A percentile compares a stretch with the other conserved stretches of the same genome.
Evolutionary conservation across 2,113 vertebrate species (phyloP).

Genomic region (Siniperca chuatsi): DNA sequence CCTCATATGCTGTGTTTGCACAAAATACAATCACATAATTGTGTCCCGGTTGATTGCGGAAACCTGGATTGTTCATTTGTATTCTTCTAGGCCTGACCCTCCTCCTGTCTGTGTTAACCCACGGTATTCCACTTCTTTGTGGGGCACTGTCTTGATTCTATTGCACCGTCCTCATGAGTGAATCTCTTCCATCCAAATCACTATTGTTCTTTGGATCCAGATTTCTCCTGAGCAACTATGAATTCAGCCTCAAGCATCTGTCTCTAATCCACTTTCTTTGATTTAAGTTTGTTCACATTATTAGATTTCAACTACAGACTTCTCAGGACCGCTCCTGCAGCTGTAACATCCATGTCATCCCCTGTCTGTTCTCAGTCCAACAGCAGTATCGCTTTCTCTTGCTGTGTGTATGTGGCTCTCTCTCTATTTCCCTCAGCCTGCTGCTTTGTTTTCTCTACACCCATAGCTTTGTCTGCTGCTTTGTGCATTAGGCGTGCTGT

Average conservation of each 20-base stretch:
- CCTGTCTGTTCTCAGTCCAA: conserved; percentile 49
- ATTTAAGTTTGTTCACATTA: conserved; percentile 67
- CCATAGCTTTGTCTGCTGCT: conserved; percentile 59
- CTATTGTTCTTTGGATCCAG: conserved; percentile 47
- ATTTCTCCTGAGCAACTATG: conserved; percentile 50
- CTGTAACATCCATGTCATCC: conserved; percentile 55
- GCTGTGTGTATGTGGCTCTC: conserved; percentile 7
- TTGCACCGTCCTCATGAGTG: conserved; percentile 5
- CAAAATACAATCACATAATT: conserved; percentile 62
- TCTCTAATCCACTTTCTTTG: conserved; percentile 58
- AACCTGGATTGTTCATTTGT: conserved; percentile 57
- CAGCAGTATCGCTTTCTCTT: neutral
- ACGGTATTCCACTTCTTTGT: conserved; percentile 22
- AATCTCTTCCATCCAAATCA: conserved; percentile 45
- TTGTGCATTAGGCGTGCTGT: conserved; percentile 65
- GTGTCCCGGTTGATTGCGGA: conserved; percentile 37
- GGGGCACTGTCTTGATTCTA: neutral
- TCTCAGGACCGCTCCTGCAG: conserved; percentile 36
- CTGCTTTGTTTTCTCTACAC: conserved; percentile 53
- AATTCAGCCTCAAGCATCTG: conserved; percentile 51
- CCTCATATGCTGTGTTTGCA: conserved; percentile 49
- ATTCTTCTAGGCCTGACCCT: neutral
- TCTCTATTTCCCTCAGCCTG: conserved; percentile 6
- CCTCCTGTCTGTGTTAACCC: conserved; percentile 18
- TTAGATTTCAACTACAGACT: conserved; percentile 55